Evolutionary conservation across 2,888 invertebrate genomes (phyloP).

Genomic region (Drosophila mimetica): DNA sequence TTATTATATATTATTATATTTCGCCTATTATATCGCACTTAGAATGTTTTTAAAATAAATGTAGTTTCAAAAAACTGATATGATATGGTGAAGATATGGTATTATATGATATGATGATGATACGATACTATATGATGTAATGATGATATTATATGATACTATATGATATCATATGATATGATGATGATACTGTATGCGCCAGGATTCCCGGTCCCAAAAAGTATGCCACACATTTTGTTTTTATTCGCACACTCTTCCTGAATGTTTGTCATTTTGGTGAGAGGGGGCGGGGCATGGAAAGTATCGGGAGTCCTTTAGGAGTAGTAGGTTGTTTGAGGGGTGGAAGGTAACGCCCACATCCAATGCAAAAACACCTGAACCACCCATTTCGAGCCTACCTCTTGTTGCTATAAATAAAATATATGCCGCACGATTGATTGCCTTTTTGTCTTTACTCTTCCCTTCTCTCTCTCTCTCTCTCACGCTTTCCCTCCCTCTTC

Average conservation of each 20-base stretch:
- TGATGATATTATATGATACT: no score
- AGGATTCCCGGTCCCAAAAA: constrained; percentile 40
- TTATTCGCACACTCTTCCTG: constrained; percentile 18
- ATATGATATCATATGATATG: no score
- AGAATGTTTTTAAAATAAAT: no score
- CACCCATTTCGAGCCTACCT: constrained; percentile 50
- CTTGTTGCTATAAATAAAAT: constrained; percentile 74
- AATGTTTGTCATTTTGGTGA: constrained; percentile 32
- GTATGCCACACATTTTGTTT: constrained; percentile 61
- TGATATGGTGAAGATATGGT: no score
- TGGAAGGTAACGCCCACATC: background rate
- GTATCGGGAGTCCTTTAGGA: background rate
- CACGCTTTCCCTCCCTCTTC: background rate
- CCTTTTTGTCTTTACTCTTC: constrained; percentile 31
- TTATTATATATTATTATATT: no score
- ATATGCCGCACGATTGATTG: constrained; percentile 69
- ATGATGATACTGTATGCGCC: no score
- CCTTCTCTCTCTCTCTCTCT: background rate
- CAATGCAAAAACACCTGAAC: constrained; percentile 23
- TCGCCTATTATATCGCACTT: no score
- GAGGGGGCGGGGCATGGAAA: background rate
- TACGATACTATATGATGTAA: no score
- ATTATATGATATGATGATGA: no score
- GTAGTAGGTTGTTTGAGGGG: no score
- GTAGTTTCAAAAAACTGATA: no score